Evolutionary conservation across 2,888 invertebrate species (phyloP).

Genomic region (Dicranocentrus wangi): DNA sequence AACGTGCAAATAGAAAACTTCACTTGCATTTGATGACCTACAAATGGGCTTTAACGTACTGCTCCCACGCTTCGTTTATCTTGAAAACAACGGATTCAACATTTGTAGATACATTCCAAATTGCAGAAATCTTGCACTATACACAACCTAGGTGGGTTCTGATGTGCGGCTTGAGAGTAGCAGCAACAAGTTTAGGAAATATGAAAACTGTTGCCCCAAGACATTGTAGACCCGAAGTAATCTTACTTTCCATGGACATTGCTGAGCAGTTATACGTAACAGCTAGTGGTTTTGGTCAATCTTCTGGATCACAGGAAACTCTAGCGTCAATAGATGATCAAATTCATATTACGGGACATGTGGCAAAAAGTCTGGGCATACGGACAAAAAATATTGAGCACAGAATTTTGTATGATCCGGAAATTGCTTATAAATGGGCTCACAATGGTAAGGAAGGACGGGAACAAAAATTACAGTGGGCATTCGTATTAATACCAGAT

Average conservation of each 20-base stretch:
- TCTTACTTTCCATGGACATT: conserved; percentile 16
- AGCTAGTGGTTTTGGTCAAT: not conserved
- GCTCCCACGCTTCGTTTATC: conserved; percentile 18
- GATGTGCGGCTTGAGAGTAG: not conserved
- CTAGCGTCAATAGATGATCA: not conserved
- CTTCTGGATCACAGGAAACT: not conserved
- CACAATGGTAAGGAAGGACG: conserved; percentile 22
- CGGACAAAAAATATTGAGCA: not conserved
- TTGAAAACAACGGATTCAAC: conserved; percentile 28
- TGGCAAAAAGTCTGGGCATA: not conserved
- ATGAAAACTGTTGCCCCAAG: not conserved
- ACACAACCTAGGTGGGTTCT: not conserved
- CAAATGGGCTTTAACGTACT: conserved; percentile 41
- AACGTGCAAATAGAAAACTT: not conserved
- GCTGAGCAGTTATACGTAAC: conserved; percentile 1
- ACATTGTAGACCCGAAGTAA: conserved; percentile 8
- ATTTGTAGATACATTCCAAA: conserved; percentile 40
- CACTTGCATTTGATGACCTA: conserved; percentile 37
- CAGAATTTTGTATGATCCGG: not conserved
- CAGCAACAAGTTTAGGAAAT: not conserved
- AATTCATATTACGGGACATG: not conserved
- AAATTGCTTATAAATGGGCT: conserved; percentile 8
- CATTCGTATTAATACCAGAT: conserved; percentile 14
- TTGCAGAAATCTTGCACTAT: conserved; percentile 5
- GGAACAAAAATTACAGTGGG: conserved; percentile 38